Conservation (phyloP, 2,888 invertebrate genomes). For the Luffia ferchaultella region DNA sequence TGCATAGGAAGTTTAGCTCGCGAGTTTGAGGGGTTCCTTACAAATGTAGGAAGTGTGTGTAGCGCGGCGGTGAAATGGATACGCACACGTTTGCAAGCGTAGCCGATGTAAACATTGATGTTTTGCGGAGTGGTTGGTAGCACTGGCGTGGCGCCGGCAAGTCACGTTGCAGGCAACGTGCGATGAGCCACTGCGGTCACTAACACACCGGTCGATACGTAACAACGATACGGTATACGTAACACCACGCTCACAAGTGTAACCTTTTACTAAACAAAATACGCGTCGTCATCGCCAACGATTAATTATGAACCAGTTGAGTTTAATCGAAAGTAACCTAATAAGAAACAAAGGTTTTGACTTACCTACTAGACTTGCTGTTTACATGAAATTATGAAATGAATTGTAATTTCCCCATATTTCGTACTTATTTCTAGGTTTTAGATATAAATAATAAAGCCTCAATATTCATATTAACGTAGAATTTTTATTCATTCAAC, state of each 20-base stretch:
- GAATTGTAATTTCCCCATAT: too few species aligned
- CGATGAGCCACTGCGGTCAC: conserved; percentile 29
- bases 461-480: too few species aligned
- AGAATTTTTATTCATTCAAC: too few species aligned
- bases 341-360: too few species aligned
- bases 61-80: background rate
- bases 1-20: conserved; percentile 7
- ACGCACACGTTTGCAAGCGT: conserved; percentile 22
- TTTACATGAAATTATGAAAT: too few species aligned
- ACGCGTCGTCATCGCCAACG: background rate
- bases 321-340: too few species aligned
- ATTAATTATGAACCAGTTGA: too few species aligned
- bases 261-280: background rate
- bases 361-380: too few species aligned
- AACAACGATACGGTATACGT: background rate
- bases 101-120: conserved; percentile 34
- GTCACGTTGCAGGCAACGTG: conserved; percentile 61
- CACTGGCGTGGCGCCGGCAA: conserved; percentile 16
- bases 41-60: conserved; percentile 8
- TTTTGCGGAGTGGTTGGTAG: conserved; percentile 34
- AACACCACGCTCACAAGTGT: background rate
- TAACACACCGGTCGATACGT: too few species aligned
- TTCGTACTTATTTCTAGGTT: too few species aligned
- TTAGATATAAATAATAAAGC: too few species aligned
- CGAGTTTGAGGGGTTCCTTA: conserved; percentile 12